Base-by-base conservation (phyloP, 2,888 invertebrate genomes). In the Conus canariensis region DNA sequence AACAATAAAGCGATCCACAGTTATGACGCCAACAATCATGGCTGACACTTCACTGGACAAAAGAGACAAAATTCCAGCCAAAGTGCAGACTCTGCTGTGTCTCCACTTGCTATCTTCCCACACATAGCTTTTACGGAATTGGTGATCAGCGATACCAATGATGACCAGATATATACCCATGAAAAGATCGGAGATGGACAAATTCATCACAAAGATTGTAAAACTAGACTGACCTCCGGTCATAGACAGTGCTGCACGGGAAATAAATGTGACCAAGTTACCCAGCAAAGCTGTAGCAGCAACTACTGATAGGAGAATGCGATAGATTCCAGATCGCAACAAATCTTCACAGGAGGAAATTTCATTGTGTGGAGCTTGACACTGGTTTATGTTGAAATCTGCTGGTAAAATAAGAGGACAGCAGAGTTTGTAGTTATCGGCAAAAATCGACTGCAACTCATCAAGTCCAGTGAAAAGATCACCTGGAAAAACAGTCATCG, bases 21-120 rank as follows among this genome's bases (percentile, higher is more conserved):
- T 83, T 7, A 83, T 83, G 83, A 83, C 58, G 58, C 83, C 56
- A 2, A 83, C 22, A 22, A 83, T 83, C 58, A 83, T 22, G 9
- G 83, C 83, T 10, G 83, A 83, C 16, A 83, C 83, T 30, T 83
- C 83, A 58, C 83, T 83, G 16, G 83, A 83, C 58, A 83, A 19
- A 5, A 83, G 83, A 3, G 83, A 83, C 8, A 56, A 22, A n/a
- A 83, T 58, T 14, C 83, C 83, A 14, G 83, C 22, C 22, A 83
- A 2, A 10, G 19, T 83, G 58, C 83, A 83, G 4, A 22, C 22
- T 19, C 10, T 12, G 22, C 83, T 83, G 22, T 22, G 16, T 22
- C 22, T 83, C 83, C 83, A 83, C 58, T 56, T 0, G 19, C 9
- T 58, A 19, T 83, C 83, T 22, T 83, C 58, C 83, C 83, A 83